Evolutionary conservation across 2,797 vertebrate species (phyloP).

Genomic region (Emys orbicularis): DNA sequence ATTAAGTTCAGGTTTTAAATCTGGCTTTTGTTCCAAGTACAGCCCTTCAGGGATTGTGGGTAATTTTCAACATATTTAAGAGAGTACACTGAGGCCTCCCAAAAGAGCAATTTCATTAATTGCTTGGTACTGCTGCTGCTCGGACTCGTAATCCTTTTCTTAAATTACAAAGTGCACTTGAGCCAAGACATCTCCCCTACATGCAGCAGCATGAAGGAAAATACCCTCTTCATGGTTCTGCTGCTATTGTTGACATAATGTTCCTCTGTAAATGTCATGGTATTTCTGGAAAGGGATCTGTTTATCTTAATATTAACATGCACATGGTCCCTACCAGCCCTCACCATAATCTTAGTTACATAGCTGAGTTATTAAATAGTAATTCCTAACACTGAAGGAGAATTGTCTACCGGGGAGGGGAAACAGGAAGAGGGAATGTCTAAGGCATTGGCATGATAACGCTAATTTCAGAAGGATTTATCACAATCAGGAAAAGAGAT

Average conservation of each 20-base stretch:
- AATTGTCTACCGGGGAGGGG: constrained; percentile 23
- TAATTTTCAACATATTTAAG: constrained; percentile 74
- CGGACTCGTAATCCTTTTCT: constrained; percentile 65
- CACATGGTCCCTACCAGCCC: constrained; percentile 60
- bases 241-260: constrained; percentile 56
- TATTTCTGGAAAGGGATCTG: constrained; percentile 60
- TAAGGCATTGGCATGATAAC: not conserved
- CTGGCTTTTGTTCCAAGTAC: constrained; percentile 62
- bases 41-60: constrained; percentile 56
- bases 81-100: constrained; percentile 63
- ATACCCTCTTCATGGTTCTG: constrained; percentile 20
- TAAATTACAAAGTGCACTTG: constrained; percentile 51
- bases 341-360: constrained; percentile 73
- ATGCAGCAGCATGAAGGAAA: constrained; percentile 38
- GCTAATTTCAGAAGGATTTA: constrained; percentile 67
- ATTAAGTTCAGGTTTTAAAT: constrained; percentile 68
- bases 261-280: constrained; percentile 61
- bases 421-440: constrained; percentile 18
- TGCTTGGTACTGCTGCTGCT: constrained; percentile 48
- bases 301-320: constrained; percentile 58
- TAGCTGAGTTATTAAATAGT: constrained; percentile 67
- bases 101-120: constrained; percentile 76
- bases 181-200: constrained; percentile 9
- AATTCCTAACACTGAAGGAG: constrained; percentile 57
- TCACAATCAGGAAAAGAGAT: constrained; percentile 56